Conservation (phyloP, 2,113 vertebrate species). For the Syngnathus typhle region DNA sequence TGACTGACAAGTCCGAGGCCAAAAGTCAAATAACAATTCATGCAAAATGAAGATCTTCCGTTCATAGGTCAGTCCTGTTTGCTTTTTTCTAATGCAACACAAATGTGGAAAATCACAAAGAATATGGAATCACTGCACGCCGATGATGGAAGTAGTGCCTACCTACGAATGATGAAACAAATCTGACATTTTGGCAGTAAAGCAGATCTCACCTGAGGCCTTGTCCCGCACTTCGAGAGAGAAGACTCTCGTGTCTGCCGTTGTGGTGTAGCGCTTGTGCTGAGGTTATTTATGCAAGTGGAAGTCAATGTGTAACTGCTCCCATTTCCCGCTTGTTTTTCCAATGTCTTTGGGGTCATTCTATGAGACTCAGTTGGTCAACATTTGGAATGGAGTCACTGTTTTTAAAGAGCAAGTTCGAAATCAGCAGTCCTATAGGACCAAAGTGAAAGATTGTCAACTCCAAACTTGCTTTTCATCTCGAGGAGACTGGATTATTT, state of each 20-base stretch:
- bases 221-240: neutral
- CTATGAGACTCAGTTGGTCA: neutral
- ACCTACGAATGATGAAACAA: neutral
- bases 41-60: too few species aligned
- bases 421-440: too few species aligned
- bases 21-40: too few species aligned
- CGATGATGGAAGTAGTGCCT: neutral
- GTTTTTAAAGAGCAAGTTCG: neutral
- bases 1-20: too few species aligned
- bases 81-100: too few species aligned
- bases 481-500: too few species aligned
- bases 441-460: too few species aligned
- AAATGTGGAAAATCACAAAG: too few species aligned
- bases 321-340: neutral
- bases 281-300: neutral
- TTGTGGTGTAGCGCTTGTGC: neutral
- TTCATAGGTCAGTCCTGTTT: too few species aligned
- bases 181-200: neutral
- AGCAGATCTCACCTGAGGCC: neutral
- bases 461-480: too few species aligned
- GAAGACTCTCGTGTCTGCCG: neutral
- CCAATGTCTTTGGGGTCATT: neutral
- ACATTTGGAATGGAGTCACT: neutral
- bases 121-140: neutral
- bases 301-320: conserved; percentile 31